These are phyloP conservation scores for Heterohyrax brucei DNA, from an alignment of 2,797 vertebrate genomes.

Conservation along the genomic window DNA sequence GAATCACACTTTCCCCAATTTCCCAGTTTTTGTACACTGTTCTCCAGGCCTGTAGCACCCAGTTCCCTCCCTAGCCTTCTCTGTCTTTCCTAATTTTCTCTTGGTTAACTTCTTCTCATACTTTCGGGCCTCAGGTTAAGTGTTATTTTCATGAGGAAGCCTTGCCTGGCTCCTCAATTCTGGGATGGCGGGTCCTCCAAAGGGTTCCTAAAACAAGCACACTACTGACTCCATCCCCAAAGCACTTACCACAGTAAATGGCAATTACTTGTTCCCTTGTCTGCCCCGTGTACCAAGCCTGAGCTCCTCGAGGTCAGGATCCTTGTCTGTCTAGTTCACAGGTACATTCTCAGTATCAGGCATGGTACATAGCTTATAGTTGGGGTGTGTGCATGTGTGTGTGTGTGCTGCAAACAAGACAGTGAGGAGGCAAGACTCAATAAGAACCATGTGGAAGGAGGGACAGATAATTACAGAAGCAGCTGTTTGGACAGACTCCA, in stretches of 20 bases:
- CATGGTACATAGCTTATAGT: background rate
- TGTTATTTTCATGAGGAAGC: conserved; percentile 11
- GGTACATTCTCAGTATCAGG: background rate
- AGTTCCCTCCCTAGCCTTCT: background rate
- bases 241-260: background rate
- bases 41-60: background rate
- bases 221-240: background rate
- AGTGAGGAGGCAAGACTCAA: background rate
- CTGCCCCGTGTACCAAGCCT: conserved; percentile 23
- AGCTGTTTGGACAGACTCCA: conserved; percentile 39
- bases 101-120: conserved; percentile 17
- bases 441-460: background rate
- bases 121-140: conserved; percentile 4
- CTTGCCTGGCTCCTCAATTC: conserved; percentile 16
- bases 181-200: background rate
- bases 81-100: background rate
- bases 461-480: conserved; percentile 53
- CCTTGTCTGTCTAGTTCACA: conserved; percentile 12
- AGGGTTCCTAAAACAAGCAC: conserved; percentile 34
- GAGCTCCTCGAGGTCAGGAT: conserved; percentile 24
- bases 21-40: conserved; percentile 44
- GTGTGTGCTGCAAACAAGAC: background rate
- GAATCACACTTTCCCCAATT: background rate
- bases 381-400: background rate
- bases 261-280: conserved; percentile 35